These are phyloP conservation scores for Cecidostiba fungosa DNA, from an alignment of 2,888 invertebrate genomes.

Conservation along the genomic window DNA sequence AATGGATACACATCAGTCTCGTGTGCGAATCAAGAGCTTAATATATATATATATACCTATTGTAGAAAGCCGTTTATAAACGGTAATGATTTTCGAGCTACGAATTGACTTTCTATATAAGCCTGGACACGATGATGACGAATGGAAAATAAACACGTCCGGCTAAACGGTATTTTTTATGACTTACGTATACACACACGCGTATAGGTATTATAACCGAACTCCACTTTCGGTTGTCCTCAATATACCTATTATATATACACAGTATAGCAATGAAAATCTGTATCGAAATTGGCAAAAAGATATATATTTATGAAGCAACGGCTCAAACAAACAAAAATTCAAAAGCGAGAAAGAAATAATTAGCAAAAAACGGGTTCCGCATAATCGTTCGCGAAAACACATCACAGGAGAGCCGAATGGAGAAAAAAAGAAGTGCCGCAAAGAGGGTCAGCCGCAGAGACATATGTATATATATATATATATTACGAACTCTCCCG, in stretches of 20 bases:
- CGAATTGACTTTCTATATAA: neutral
- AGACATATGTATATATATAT: neutral
- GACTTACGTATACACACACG: neutral
- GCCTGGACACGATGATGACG: neutral
- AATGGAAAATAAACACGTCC: neutral
- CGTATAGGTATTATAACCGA: neutral
- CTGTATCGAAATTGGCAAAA: no score
- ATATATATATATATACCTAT: no score
- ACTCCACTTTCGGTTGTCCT: neutral
- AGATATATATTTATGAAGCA: neutral
- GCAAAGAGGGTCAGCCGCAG: conserved; percentile 4
- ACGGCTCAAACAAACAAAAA: neutral
- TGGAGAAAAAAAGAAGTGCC: neutral
- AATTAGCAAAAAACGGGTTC: neutral
- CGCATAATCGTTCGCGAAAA: neutral
- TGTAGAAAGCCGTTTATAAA: neutral
- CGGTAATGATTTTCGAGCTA: neutral
- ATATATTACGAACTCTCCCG: neutral
- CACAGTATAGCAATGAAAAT: no score
- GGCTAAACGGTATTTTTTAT: neutral
- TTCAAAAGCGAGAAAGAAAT: neutral
- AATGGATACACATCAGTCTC: no score
- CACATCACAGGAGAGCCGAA: neutral
- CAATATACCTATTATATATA: neutral
- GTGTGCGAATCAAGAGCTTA: no score